phyloP scores from a whole-genome alignment of 2,797 vertebrate genomes.

The Micropoecilia bifurca region DNA sequence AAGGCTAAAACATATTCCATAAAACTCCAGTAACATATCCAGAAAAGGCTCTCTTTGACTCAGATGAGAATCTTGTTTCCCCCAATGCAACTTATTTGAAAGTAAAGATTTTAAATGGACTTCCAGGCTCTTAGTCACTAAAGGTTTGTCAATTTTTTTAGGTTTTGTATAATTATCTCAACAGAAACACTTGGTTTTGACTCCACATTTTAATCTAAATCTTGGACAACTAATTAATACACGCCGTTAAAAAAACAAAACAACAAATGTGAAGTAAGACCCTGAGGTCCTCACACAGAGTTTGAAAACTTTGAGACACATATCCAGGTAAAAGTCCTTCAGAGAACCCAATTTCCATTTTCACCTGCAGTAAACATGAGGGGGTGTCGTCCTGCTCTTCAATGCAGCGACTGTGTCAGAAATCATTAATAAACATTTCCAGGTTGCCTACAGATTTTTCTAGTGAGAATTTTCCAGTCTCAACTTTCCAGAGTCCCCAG shows the following conservation, averaged over 20 bases:
- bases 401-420: conserved; percentile 30
- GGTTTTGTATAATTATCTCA: not conserved
- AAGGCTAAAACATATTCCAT: not conserved
- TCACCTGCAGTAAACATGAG: conserved; percentile 50
- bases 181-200: not conserved
- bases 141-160: conserved; percentile 15
- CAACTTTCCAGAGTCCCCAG: not conserved
- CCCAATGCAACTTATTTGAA: not conserved
- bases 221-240: conserved; percentile 26
- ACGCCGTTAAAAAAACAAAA: not conserved
- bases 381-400: conserved; percentile 18
- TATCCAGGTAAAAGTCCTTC: conserved; percentile 23
- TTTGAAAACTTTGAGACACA: conserved; percentile 35
- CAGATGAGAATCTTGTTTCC: not conserved
- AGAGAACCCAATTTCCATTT: conserved; percentile 22
- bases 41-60: not conserved
- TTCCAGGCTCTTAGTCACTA: conserved; percentile 4
- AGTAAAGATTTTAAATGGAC: not conserved
- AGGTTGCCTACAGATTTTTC: not conserved
- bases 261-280: conserved; percentile 2
- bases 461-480: not conserved
- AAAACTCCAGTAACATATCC: not conserved
- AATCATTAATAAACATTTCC: conserved; percentile 22
- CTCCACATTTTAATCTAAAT: conserved; percentile 16
- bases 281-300: conserved; percentile 8